Percentiles rank a stretch among this genome's conserved stretches.
Evolutionary conservation across 2,797 vertebrate genomes (phyloP).

Genomic region (Babyrousa celebensis): DNA sequence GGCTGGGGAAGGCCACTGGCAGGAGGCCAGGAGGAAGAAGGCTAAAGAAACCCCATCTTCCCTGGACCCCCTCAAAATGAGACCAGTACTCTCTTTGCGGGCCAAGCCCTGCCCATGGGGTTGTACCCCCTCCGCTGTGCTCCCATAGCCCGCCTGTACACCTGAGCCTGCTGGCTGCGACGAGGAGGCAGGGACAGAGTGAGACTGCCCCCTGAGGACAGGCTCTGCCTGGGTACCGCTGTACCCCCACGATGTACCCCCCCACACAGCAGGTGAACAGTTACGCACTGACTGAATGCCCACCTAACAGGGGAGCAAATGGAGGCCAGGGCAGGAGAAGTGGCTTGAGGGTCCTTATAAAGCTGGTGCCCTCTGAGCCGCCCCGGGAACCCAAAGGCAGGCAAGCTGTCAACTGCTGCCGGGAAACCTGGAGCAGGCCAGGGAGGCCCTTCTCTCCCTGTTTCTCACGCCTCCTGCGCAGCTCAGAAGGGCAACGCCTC

Average conservation of each 20-base stretch:
- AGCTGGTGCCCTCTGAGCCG: not conserved
- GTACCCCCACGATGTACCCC: no score
- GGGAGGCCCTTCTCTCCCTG: not conserved
- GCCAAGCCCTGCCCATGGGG: fast-evolving
- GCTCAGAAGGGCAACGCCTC: not conserved
- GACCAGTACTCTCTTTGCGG: fast-evolving
- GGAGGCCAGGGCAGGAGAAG: not conserved
- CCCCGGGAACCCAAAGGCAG: not conserved
- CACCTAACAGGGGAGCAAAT: not conserved
- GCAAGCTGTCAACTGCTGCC: fast-evolving
- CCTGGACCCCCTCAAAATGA: not conserved
- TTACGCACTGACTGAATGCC: not conserved
- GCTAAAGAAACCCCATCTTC: not conserved
- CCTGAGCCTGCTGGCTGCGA: fast-evolving
- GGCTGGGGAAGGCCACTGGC: not conserved
- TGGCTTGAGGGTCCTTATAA: not conserved
- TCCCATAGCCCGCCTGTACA: not conserved
- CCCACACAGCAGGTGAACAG: not conserved
- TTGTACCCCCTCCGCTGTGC: not conserved
- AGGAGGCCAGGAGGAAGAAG: not conserved
- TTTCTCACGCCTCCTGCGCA: fast-evolving
- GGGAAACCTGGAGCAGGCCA: not conserved
- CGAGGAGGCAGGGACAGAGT: not conserved
- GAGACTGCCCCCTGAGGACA: not conserved
- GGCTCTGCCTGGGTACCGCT: not conserved